Evolutionary conservation across 2,113 vertebrate species (phyloP).

Genomic region (Epinephelus cyanopodus): DNA sequence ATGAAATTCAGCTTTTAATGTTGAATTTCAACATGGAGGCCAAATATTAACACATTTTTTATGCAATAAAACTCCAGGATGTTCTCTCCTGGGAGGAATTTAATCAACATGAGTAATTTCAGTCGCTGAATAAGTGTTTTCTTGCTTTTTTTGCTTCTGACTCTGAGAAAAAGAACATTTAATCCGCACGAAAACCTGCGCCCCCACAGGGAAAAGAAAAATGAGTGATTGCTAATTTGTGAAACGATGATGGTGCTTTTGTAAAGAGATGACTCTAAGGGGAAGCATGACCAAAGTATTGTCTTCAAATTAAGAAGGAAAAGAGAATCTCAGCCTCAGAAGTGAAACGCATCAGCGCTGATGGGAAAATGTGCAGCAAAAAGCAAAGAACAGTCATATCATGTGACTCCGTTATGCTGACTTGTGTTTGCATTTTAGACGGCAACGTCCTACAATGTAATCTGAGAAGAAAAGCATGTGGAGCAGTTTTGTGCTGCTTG

Average conservation of each 20-base stretch:
- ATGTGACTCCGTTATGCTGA: not conserved
- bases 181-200: not conserved
- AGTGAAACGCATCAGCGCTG: not conserved
- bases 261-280: not conserved
- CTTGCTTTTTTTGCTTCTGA: not conserved
- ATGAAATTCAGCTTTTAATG: not conserved
- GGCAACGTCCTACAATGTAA: not conserved
- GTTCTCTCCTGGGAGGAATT: not conserved
- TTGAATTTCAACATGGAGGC: not conserved
- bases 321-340: not conserved
- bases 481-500: not conserved
- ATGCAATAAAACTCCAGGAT: not conserved
- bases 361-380: not conserved
- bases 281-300: not conserved
- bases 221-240: not conserved
- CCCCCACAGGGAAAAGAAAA: not conserved
- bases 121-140: not conserved
- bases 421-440: not conserved
- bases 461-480: slow-evolving; percentile 14
- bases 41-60: not conserved
- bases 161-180: not conserved
- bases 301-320: not conserved
- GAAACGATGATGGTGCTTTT: not conserved
- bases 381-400: not conserved
- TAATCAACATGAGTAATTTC: slow-evolving; percentile 20